A percentile compares a stretch with the other conserved stretches of the same genome.
phyloP scores from a whole-genome alignment of 2,888 invertebrate genomes.

The Acleris literana region DNA sequence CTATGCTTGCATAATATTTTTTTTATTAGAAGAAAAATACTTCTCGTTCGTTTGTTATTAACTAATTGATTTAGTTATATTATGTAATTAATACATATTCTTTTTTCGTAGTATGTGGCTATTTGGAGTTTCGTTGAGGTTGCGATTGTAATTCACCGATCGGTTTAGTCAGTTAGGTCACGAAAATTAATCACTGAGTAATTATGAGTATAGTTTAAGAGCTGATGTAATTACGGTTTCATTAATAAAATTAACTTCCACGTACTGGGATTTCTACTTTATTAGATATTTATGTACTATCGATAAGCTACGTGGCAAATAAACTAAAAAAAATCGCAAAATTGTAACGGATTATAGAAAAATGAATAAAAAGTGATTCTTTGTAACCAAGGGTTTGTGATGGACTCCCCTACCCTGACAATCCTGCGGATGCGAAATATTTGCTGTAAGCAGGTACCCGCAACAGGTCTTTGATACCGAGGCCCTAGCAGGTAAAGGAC shows the following conservation, averaged over 20 bases:
- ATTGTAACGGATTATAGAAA: conserved; percentile 80
- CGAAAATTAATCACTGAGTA: conserved; percentile 75
- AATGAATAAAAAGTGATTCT: conserved; percentile 81
- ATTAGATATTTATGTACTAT: conserved; percentile 78
- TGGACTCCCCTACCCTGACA: conserved; percentile 35
- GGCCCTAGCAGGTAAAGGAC: no score
- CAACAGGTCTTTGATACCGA: background rate
- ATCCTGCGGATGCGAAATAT: background rate
- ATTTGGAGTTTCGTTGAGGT: conserved; percentile 57
- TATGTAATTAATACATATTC: conserved; percentile 60
- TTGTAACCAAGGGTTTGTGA: conserved; percentile 74
- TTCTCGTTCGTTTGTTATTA: conserved; percentile 35
- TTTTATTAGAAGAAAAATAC: conserved; percentile 50
- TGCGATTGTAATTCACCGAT: conserved; percentile 65
- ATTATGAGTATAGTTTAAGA: conserved; percentile 77
- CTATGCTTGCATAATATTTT: conserved; percentile 63
- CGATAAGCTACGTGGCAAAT: conserved; percentile 71
- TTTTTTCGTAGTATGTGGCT: conserved; percentile 61
- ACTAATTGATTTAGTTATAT: conserved; percentile 36
- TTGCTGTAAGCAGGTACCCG: background rate
- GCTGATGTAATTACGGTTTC: conserved; percentile 77
- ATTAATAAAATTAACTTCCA: conserved; percentile 81
- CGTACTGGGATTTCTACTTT: conserved; percentile 80
- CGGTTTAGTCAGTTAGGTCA: conserved; percentile 71
- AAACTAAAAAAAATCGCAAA: conserved; percentile 80